A percentile compares a stretch with the other conserved stretches of the same genome.
Evolutionary conservation across 1,140 invertebrate genomes (phyloP).

Genomic region (Asobara japonica): DNA sequence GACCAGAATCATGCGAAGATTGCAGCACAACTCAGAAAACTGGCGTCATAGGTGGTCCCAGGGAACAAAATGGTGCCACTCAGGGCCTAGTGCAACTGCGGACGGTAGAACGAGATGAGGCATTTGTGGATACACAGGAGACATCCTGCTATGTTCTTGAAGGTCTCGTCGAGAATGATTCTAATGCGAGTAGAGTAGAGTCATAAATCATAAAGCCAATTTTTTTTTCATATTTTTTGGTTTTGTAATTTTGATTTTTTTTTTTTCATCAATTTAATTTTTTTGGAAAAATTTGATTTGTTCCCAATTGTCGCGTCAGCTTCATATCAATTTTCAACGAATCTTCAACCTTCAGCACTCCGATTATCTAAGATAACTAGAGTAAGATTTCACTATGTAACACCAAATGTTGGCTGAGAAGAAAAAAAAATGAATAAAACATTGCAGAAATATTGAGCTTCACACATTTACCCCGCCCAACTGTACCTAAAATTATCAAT

Average conservation of each 20-base stretch:
- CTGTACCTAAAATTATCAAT: too few species aligned
- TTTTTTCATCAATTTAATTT: too few species aligned
- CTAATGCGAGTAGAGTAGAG: constrained; percentile 12
- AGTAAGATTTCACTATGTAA: too few species aligned
- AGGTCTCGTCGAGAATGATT: constrained; percentile 48
- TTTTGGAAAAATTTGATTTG: too few species aligned
- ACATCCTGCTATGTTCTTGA: constrained; percentile 62
- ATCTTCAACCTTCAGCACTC: too few species aligned
- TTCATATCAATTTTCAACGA: too few species aligned
- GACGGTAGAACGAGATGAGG: constrained; percentile 49
- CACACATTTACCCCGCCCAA: too few species aligned
- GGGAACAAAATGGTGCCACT: constrained; percentile 20
- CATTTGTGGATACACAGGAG: constrained; percentile 57
- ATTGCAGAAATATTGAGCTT: too few species aligned
- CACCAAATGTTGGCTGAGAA: too few species aligned
- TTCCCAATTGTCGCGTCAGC: too few species aligned
- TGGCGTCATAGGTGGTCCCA: background rate
- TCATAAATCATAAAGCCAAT: constrained; percentile 1
- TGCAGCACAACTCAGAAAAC: background rate
- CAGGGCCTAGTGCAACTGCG: constrained; percentile 59
- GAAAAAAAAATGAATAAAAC: too few species aligned
- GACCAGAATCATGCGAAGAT: background rate
- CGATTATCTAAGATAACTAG: too few species aligned
- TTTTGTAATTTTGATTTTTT: background rate
- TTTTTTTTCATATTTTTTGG: constrained; percentile 3